These are phyloP conservation scores for Sander vitreus DNA, from an alignment of 2,113 vertebrate species.

Conservation along the genomic window DNA sequence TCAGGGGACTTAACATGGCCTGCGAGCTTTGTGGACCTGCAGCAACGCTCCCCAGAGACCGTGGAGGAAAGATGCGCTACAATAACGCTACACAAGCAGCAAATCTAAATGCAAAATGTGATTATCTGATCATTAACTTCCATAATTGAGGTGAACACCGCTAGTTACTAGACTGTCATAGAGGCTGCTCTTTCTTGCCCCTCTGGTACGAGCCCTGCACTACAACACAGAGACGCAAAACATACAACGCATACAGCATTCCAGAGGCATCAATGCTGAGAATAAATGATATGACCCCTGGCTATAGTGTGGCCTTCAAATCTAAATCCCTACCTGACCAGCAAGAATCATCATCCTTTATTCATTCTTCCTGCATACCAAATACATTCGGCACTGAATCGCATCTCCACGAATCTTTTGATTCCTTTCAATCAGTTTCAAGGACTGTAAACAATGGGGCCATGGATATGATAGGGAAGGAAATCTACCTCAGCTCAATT, in stretches of 20 bases:
- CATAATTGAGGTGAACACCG: slow-evolving; percentile 60
- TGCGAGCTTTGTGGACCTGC: slow-evolving; percentile 58
- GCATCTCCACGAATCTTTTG: slow-evolving; percentile 66
- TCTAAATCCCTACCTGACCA: slow-evolving; percentile 75
- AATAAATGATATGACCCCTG: slow-evolving; percentile 81
- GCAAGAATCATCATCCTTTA: slow-evolving; percentile 63
- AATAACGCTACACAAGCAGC: slow-evolving; percentile 22
- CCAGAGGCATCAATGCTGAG: slow-evolving; percentile 56
- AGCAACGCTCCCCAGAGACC: slow-evolving; percentile 41
- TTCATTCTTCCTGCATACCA: slow-evolving; percentile 64
- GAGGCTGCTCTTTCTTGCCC: slow-evolving; percentile 34
- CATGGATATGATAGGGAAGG: slow-evolving; percentile 55
- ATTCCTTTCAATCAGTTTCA: slow-evolving; percentile 80
- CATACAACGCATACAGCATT: slow-evolving; percentile 53
- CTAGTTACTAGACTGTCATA: slow-evolving; percentile 32
- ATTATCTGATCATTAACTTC: slow-evolving; percentile 73
- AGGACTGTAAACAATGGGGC: slow-evolving; percentile 81
- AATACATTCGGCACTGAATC: slow-evolving; percentile 50
- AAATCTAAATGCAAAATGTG: slow-evolving; percentile 56
- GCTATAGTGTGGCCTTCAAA: slow-evolving; percentile 77
- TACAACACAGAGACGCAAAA: slow-evolving; percentile 27
- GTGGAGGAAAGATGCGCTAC: slow-evolving; percentile 14
- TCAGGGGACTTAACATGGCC: slow-evolving; percentile 67
- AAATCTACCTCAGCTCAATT: slow-evolving; percentile 78
- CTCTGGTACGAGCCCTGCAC: slow-evolving; percentile 30